These are phyloP conservation scores for Paradoxurus hermaphroditus DNA, from an alignment of 2,113 vertebrate genomes.

Conservation along the genomic window DNA sequence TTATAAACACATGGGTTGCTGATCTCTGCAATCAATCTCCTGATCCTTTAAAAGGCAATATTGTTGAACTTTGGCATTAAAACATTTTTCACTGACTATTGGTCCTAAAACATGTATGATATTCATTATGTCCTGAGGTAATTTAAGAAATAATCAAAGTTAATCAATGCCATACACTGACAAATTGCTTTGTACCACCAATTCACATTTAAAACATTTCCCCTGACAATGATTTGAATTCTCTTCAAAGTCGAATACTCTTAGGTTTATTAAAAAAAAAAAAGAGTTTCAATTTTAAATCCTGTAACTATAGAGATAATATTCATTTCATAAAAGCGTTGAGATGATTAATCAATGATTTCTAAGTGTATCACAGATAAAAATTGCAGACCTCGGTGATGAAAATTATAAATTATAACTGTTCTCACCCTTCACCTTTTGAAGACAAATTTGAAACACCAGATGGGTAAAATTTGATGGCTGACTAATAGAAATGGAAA, in stretches of 20 bases:
- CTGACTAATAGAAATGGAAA: constrained; percentile 34
- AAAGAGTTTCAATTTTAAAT: constrained; percentile 35
- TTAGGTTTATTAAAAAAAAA: neutral
- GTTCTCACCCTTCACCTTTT: constrained; percentile 26
- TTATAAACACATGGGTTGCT: neutral
- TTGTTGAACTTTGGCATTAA: neutral
- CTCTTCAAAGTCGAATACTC: neutral
- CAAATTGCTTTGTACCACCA: neutral
- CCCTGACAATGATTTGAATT: neutral
- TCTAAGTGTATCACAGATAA: neutral
- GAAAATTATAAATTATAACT: constrained; percentile 55
- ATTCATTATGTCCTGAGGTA: neutral
- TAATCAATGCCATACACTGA: neutral
- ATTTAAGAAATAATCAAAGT: neutral
- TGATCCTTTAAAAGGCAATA: neutral
- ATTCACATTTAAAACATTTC: neutral
- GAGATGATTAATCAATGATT: constrained; percentile 35
- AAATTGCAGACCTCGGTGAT: neutral
- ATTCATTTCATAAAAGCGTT: constrained; percentile 25
- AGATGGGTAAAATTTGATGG: neutral
- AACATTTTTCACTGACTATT: neutral
- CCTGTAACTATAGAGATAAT: constrained; percentile 42
- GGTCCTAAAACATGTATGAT: neutral
- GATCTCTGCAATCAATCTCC: neutral
- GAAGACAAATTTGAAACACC: constrained; percentile 23